Conservation (phyloP, 2,888 invertebrate genomes). For the Cephus runcator region DNA sequence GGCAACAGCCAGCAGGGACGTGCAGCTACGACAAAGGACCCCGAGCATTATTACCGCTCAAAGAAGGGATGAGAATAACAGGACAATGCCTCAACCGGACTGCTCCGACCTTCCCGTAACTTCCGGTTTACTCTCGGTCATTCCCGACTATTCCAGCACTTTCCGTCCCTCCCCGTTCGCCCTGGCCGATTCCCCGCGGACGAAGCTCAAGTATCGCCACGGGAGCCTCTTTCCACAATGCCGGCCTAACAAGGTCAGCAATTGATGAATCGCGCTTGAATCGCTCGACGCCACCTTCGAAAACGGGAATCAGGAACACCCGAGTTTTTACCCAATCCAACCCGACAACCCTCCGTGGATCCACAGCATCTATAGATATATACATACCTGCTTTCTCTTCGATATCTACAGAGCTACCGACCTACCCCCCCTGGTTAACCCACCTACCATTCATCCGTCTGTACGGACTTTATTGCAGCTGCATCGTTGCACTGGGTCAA, state of each 20-base stretch:
- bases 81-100: constrained; percentile 23
- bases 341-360: too few species aligned
- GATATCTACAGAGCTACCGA: too few species aligned
- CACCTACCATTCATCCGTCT: too few species aligned
- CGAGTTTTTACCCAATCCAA: too few species aligned
- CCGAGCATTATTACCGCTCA: constrained; percentile 46
- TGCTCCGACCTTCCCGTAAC: constrained; percentile 25
- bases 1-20: constrained; percentile 28
- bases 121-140: constrained; percentile 28
- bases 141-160: constrained; percentile 17
- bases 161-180: too few species aligned
- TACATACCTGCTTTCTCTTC: too few species aligned
- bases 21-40: constrained; percentile 48
- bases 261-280: constrained; percentile 52
- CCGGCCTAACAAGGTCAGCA: constrained; percentile 54
- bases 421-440: too few species aligned
- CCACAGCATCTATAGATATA: too few species aligned
- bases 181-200: constrained; percentile 26
- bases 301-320: too few species aligned
- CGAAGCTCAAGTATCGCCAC: constrained; percentile 41
- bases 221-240: constrained; percentile 49
- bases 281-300: too few species aligned
- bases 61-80: constrained; percentile 51
- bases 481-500: too few species aligned
- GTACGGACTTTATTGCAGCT: too few species aligned